A percentile compares a stretch with the other conserved stretches of the same genome.
Evolutionary conservation across 2,113 vertebrate genomes (phyloP).

Genomic region (Regulus satrapa): DNA sequence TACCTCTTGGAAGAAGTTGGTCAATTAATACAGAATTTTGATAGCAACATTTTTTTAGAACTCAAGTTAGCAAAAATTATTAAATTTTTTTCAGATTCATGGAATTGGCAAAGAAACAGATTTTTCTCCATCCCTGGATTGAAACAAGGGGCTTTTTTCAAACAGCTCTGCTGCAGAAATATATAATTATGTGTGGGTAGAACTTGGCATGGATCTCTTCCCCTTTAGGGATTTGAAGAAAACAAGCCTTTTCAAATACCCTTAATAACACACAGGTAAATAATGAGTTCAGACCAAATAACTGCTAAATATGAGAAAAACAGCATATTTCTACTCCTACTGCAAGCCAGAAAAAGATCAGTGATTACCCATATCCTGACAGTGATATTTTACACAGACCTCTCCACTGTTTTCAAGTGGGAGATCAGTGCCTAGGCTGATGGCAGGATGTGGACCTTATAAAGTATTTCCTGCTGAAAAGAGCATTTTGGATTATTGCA

Average conservation of each 20-base stretch:
- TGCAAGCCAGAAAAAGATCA: slow-evolving; percentile 16
- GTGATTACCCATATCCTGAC: slow-evolving; percentile 50
- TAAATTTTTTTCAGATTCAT: not conserved
- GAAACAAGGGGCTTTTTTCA: not conserved
- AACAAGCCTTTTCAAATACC: slow-evolving; percentile 48
- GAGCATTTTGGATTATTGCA: not conserved
- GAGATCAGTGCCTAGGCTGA: slow-evolving; percentile 14
- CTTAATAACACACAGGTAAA: slow-evolving; percentile 59
- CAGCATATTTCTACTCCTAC: slow-evolving; percentile 45
- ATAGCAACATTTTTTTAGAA: not conserved
- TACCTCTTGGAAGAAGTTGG: not conserved
- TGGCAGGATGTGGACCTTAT: slow-evolving; percentile 42
- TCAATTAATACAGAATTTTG: not conserved
- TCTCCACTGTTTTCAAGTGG: slow-evolving; percentile 33
- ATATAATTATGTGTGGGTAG: slow-evolving; percentile 58
- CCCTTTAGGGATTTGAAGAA: slow-evolving; percentile 45
- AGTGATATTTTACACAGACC: slow-evolving; percentile 49
- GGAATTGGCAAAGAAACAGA: not conserved
- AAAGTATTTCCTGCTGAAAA: slow-evolving; percentile 50
- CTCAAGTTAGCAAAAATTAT: not conserved
- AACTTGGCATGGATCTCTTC: slow-evolving; percentile 14
- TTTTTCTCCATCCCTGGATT: not conserved
- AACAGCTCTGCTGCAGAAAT: not conserved
- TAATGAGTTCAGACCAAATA: slow-evolving; percentile 46
- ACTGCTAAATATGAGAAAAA: slow-evolving; percentile 60